Evolutionary conservation across 2,888 invertebrate species (phyloP), one percentile per base, ranked within the genome.

Genomic region (Silvanus unidentatus): DNA sequence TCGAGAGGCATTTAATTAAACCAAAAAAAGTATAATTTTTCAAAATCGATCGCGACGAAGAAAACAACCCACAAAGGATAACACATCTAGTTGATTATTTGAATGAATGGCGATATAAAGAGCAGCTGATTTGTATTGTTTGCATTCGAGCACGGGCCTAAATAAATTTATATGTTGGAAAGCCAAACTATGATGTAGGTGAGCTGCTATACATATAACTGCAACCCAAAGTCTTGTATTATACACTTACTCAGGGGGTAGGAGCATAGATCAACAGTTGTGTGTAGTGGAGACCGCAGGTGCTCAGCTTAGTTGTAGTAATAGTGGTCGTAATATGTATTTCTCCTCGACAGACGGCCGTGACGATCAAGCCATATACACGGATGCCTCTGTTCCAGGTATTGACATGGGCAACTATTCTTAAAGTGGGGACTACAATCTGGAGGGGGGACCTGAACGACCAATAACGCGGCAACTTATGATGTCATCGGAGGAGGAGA

Each of bases 401-500:
- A 70, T 70, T 68, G 71, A 72, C 68, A 72, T 72, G 72, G 72
- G 71, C 70, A 69, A 72, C 70, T 69, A 70, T 72, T 71, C 72
- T 72, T 72, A 71, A 71, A 74, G 76, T 75, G 76, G 76, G 74
- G 76, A 73, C 72, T 72, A 67, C 64, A 71, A 54, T 59, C 58
- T 58, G 58, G 60, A 57, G 61, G 60, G 77, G 74, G 76, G 80
- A 81, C 74, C 76, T 74, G 80, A 72, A 77, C 79, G 82, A 79
- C 82, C 81, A 83, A 87, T 87, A 87, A 86, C 80, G 82, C 82
- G 80, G 79, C 76, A 80, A 81, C 79, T 86, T 88, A 88, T 89
- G 88, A 90, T 90, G 90, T 90, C 89, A 90, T 89, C 89, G 86
- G 90, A 89, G 86, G 90, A 90, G 88, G 89, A 90, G 86, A 86